Evolutionary conservation across 2,113 vertebrate genomes (phyloP), one percentile per base, ranked within the genome.

Genomic region (Macheiramphus alcinus): DNA sequence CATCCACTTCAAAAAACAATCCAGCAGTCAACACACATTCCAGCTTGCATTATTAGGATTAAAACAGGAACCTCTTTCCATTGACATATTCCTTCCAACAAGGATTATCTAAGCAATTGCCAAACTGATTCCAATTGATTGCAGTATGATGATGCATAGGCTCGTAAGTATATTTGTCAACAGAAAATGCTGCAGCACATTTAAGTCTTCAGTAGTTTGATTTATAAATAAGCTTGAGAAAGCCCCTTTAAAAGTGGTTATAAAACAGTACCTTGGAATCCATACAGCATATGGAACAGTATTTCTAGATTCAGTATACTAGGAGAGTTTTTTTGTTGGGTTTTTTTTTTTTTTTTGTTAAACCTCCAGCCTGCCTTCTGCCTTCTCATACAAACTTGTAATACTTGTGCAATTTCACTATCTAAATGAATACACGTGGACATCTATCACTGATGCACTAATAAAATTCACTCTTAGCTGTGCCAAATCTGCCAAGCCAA

Each of bases 1-100:
- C 86, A 96, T 91, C 58, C 65, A 87, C 94, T 96, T 95, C 91
- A 95, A 94, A 84, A 47, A 96, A 83, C 93, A 87, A 95, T 55
- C 47, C 21, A 87, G 55, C 47, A 81, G 84, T 95, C 88, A 90
- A 66, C 47, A 86, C 27, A 79, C 76, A 95, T 94, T 96, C 91
- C 93, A 94, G 56, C 23, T 68, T 59, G 43, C 8, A 19, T 84
- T 94, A 96, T 52, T 59, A 81, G 61, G 80, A 94, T 75, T 94
- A 93, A 89, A 96, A 67, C 47, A 91, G 84, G 86, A 96, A 91
- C 32, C 40, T 67, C n/a, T 59, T 75, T 56, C 86, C 73, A 87
- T 25, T 91, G 76, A 89, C 50, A 81, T 88, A 59, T 43, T 91
- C 86, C 70, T 93, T 95, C 91, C 84, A 80, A 78, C 52, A 47